These are phyloP conservation scores for Aphelinus atriplicis DNA, from an alignment of 1,140 invertebrate genomes.

Conservation along the genomic window DNA sequence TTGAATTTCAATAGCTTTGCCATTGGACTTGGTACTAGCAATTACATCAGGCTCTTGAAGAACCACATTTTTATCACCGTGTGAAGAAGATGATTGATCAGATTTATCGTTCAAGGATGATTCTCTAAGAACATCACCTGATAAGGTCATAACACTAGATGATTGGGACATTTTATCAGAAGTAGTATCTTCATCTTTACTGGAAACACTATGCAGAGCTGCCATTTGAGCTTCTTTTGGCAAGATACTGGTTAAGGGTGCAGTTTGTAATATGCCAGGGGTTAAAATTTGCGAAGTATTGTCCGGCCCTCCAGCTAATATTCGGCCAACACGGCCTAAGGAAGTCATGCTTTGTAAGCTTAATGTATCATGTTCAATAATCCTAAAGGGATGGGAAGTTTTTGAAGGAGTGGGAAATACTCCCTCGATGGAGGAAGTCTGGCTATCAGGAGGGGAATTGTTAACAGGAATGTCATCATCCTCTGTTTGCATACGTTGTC, in stretches of 20 bases:
- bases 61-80: slow-evolving; percentile 56
- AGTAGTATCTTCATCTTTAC: slow-evolving; percentile 60
- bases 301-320: slow-evolving; percentile 74
- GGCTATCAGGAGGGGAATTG: slow-evolving; percentile 80
- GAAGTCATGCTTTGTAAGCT: slow-evolving; percentile 89
- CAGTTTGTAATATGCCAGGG: slow-evolving; percentile 46
- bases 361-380: slow-evolving; percentile 86
- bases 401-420: slow-evolving; percentile 67
- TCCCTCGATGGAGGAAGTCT: slow-evolving; percentile 74
- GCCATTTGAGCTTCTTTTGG: slow-evolving; percentile 58
- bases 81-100: slow-evolving; percentile 49
- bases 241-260: slow-evolving; percentile 46
- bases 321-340: slow-evolving; percentile 79
- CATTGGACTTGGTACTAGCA: slow-evolving; percentile 84
- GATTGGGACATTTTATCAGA: slow-evolving; percentile 62
- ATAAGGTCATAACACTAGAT: slow-evolving; percentile 59
- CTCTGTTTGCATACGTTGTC: slow-evolving; percentile 85
- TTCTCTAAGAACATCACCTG: slow-evolving; percentile 57
- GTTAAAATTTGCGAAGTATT: slow-evolving; percentile 62
- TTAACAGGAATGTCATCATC: slow-evolving; percentile 76
- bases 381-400: slow-evolving; percentile 79
- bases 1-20: slow-evolving; percentile 53
- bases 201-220: slow-evolving; percentile 56
- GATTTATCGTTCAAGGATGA: slow-evolving; percentile 52
- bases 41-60: slow-evolving; percentile 92